Evolutionary conservation across 2,888 invertebrate genomes (phyloP), one percentile per base, ranked within the genome.

Genomic region (Agrotis exclamationis): DNA sequence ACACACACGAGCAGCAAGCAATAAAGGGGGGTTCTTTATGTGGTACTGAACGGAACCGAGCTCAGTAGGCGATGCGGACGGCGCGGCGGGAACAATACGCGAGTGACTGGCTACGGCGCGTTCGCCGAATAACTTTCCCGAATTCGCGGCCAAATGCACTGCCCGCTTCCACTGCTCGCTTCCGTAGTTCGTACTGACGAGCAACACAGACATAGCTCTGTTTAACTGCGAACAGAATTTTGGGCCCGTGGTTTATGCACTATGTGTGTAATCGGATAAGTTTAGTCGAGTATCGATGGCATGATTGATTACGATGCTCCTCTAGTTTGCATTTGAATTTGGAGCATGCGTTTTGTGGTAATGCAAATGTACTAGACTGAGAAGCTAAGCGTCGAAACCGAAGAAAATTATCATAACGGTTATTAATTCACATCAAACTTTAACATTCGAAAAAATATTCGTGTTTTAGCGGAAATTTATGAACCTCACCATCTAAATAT

Each of bases 11-110:
- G 87, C 87, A 63, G 47, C 66, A 66, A 76, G 92, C 86, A 88
- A 92, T 93, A 93, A 93, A 93, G 88, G 87, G 87, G 56, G 80
- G 88, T 89, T 90, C 91, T 93, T 93, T 94, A 93, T 91, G 92
- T 85, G 88, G 88, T 89, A 88, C 84, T 84, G 85, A 90, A 89
- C 90, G 90, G 90, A 89, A 89, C 87, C 64, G 70, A 85, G 92
- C 88, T 88, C 88, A 88, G 89, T 83, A 80, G 85, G 86, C 88
- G 89, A 86, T 88, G 86, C 83, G 88, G 82, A 80, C 85, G 84
- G 83, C 84, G 81, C 80, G 79, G 78, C 73, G 83, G 84, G 90
- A 92, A 93, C 92, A 93, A 93, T 92, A 89, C 87, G 85, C 86
- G 85, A 84, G 76, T 77, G 84, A 82, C 84, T 79, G 64, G 63